Conservation (phyloP, 2,113 vertebrate species). For the Chaenogobius annularis region DNA sequence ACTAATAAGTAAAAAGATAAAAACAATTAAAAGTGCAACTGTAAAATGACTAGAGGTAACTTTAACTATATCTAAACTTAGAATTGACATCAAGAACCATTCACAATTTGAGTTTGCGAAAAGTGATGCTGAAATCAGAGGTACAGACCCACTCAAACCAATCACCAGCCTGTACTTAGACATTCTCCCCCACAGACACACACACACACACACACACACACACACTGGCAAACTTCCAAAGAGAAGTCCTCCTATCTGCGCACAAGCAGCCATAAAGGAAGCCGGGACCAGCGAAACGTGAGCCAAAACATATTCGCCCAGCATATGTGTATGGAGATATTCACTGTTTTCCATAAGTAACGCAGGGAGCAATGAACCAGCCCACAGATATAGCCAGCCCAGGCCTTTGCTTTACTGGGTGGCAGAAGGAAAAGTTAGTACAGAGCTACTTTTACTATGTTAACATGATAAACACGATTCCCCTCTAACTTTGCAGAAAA, state of each 20-base stretch:
- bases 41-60: too few relatives aligned
- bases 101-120: conserved; percentile 6
- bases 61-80: too few relatives aligned
- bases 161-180: conserved; percentile 56
- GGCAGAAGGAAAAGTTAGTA: conserved; percentile 51
- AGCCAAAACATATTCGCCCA: conserved; percentile 64
- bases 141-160: conserved; percentile 61
- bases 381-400: conserved; percentile 66
- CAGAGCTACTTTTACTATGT: conserved; percentile 26
- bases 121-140: conserved; percentile 56
- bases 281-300: conserved; percentile 62
- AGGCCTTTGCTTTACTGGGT: conserved; percentile 49
- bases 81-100: neutral
- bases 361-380: conserved; percentile 61
- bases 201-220: conserved; percentile 53
- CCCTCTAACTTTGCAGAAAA: conserved; percentile 28
- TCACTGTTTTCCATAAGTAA: conserved; percentile 73
- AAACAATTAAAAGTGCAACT: too few relatives aligned
- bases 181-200: conserved; percentile 59
- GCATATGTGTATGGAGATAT: conserved; percentile 71
- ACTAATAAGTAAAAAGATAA: too few relatives aligned
- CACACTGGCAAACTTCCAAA: conserved; percentile 66
- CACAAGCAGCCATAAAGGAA: conserved; percentile 63
- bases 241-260: conserved; percentile 62
- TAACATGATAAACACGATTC: conserved; percentile 44